Percentiles rank a stretch among this genome's conserved stretches.
Evolutionary conservation across 2,888 invertebrate species (phyloP).

Genomic region (Zootermopsis nevadensis): DNA sequence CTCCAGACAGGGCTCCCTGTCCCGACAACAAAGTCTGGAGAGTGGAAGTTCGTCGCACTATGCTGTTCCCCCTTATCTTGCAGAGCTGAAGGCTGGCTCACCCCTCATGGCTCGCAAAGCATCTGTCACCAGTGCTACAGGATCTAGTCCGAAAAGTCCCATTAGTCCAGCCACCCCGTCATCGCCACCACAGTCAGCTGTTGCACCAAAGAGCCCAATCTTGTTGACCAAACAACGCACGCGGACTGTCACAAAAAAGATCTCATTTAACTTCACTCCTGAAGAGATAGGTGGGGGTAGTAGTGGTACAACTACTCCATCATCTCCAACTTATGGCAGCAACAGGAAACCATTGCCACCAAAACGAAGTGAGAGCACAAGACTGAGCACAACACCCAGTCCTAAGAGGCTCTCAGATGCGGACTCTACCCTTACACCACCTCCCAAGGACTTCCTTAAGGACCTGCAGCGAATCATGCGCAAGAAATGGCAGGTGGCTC

Average conservation of each 20-base stretch:
- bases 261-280: constrained; percentile 69
- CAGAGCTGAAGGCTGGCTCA: constrained; percentile 68
- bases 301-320: constrained; percentile 23
- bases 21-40: constrained; percentile 59
- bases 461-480: constrained; percentile 93
- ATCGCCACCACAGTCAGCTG: constrained; percentile 61
- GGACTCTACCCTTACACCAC: constrained; percentile 66
- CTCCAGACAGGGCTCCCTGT: constrained; percentile 55
- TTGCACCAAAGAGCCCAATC: constrained; percentile 72
- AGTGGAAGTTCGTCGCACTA: constrained; percentile 43
- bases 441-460: constrained; percentile 80
- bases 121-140: constrained; percentile 12
- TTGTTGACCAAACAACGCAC: constrained; percentile 64
- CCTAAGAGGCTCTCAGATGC: constrained; percentile 52
- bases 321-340: constrained; percentile 45
- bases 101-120: constrained; percentile 49
- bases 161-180: constrained; percentile 39
- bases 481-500: constrained; percentile 85
- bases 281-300: constrained; percentile 46
- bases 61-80: constrained; percentile 66
- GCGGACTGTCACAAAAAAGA: constrained; percentile 70
- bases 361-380: constrained; percentile 79
- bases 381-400: constrained; percentile 65
- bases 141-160: constrained; percentile 39
- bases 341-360: constrained; percentile 78